Evolutionary conservation across 1,140 invertebrate genomes (phyloP).

Genomic region (Habropoda laboriosa): DNA sequence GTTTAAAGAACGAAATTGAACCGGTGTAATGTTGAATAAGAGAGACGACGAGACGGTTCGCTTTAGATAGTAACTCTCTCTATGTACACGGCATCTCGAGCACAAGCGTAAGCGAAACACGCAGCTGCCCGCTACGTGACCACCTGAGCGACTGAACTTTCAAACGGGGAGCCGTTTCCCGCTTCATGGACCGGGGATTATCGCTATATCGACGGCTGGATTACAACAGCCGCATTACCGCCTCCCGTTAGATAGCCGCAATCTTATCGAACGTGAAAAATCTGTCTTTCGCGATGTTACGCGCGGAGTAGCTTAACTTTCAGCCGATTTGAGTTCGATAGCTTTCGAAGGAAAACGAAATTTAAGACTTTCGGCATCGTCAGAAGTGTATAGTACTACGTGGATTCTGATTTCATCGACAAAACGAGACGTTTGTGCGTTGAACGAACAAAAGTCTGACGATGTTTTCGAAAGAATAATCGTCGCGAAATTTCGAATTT

Average conservation of each 20-base stretch:
- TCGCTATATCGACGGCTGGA: conserved; percentile 4
- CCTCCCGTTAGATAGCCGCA: conserved; percentile 7
- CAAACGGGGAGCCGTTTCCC: conserved; percentile 33
- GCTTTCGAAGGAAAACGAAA: too few relatives aligned
- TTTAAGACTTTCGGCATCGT: too few relatives aligned
- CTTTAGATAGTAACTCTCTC: too few relatives aligned
- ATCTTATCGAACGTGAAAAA: conserved; percentile 47
- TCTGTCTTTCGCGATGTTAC: neutral
- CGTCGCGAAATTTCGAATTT: too few relatives aligned
- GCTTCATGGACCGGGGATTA: conserved; percentile 21
- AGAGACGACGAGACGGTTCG: neutral
- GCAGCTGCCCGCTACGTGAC: conserved; percentile 29
- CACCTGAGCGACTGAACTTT: conserved; percentile 59
- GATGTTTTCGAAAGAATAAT: too few relatives aligned
- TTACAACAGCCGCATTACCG: neutral
- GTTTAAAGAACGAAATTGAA: neutral
- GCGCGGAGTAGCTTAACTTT: neutral
- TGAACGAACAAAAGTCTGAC: too few relatives aligned
- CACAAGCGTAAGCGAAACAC: neutral
- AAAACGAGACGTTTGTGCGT: too few relatives aligned
- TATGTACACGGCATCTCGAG: neutral
- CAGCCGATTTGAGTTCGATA: neutral
- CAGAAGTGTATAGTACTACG: too few relatives aligned
- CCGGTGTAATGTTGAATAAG: neutral
- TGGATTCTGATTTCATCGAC: too few relatives aligned